Percentiles rank a stretch among this genome's conserved stretches.
phyloP scores from a whole-genome alignment of 2,888 invertebrate species.

The Eristalinus sepulchralis region DNA sequence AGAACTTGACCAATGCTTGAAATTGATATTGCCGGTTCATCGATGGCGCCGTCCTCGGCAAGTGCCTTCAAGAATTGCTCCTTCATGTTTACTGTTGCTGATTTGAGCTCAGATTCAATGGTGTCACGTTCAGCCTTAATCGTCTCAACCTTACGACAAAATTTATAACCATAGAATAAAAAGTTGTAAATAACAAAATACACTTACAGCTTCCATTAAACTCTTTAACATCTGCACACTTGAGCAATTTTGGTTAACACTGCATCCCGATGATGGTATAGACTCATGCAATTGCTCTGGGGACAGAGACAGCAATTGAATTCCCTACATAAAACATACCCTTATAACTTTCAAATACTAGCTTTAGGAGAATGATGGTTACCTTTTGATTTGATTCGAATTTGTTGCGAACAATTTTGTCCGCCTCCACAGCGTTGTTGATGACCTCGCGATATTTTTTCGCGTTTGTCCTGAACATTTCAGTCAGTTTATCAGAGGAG shows the following conservation, averaged over 20 bases:
- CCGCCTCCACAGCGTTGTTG: slow-evolving; percentile 92
- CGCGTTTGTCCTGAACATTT: slow-evolving; percentile 93
- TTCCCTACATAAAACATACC: slow-evolving; percentile 82
- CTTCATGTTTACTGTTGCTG: slow-evolving; percentile 90
- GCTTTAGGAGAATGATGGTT: not conserved
- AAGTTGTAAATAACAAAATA: not conserved
- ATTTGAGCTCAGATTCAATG: slow-evolving; percentile 93
- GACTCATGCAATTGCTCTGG: slow-evolving; percentile 86
- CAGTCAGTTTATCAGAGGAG: slow-evolving; percentile 92
- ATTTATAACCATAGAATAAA: not conserved
- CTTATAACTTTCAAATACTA: not conserved
- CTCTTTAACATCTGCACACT: slow-evolving; percentile 86
- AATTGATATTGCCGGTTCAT: slow-evolving; percentile 88
- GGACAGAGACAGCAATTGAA: slow-evolving; percentile 90
- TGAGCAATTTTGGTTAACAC: slow-evolving; percentile 83
- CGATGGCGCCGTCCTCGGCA: slow-evolving; percentile 88
- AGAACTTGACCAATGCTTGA: slow-evolving; percentile 88
- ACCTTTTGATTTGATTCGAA: slow-evolving; percentile 86
- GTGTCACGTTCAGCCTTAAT: slow-evolving; percentile 94
- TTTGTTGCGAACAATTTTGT: slow-evolving; percentile 93
- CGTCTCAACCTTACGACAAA: slow-evolving; percentile 85
- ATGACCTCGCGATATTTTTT: slow-evolving; percentile 96
- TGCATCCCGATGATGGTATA: slow-evolving; percentile 85
- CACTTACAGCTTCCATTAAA: slow-evolving; percentile 88
- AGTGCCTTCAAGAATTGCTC: slow-evolving; percentile 89